phyloP scores from a whole-genome alignment of 2,113 vertebrate species.

The Psilopsiagon aurifrons region DNA sequence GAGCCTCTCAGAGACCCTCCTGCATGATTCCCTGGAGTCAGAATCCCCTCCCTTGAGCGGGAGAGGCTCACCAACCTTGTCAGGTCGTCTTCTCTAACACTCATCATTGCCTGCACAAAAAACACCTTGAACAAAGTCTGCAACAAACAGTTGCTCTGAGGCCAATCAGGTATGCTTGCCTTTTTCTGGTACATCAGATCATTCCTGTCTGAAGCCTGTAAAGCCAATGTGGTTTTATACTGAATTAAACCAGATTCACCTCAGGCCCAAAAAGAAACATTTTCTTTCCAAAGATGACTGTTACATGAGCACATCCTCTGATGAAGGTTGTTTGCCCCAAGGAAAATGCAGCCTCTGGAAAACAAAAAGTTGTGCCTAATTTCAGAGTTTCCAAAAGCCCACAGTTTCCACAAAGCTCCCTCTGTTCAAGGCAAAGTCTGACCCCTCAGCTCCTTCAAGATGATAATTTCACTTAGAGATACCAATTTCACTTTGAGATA shows the following conservation, averaged over 20 bases:
- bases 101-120: rapidly evolving
- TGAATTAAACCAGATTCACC: background rate
- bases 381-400: background rate
- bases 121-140: background rate
- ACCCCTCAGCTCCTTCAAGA: background rate
- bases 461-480: background rate
- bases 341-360: background rate
- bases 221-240: background rate
- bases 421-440: background rate
- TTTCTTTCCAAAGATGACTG: background rate
- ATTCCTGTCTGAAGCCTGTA: background rate
- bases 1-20: background rate
- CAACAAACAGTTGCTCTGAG: background rate
- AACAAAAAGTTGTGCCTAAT: background rate
- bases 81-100: background rate
- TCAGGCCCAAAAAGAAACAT: background rate
- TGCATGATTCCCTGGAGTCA: rapidly evolving
- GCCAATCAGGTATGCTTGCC: too few relatives aligned
- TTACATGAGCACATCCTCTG: background rate
- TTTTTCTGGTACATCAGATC: background rate
- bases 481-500: background rate
- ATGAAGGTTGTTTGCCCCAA: background rate
- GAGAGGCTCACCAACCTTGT: background rate
- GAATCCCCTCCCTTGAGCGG: rapidly evolving
- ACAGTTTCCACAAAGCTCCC: background rate